Percentiles rank a stretch among this genome's conserved stretches.
phyloP scores from a whole-genome alignment of 2,113 vertebrate species.

The Malurus alboscapulatus region DNA sequence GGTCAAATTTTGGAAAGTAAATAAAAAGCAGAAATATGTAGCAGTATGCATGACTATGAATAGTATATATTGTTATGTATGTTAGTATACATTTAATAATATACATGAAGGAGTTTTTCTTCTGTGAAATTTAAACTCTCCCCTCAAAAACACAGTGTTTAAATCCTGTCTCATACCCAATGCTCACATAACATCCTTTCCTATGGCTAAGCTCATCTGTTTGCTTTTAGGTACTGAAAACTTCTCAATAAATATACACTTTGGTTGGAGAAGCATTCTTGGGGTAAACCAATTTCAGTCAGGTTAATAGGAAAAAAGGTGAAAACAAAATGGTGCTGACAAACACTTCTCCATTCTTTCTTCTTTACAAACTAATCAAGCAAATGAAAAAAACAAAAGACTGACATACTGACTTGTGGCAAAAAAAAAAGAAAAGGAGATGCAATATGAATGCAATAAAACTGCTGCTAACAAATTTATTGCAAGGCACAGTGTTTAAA shows the following conservation, averaged over 20 bases:
- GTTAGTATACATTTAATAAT: not conserved
- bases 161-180: not conserved
- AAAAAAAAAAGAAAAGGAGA: not conserved
- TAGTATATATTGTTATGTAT: not conserved
- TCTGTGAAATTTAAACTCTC: not conserved
- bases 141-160: not conserved
- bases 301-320: not conserved
- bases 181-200: not conserved
- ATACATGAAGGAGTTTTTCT: not conserved
- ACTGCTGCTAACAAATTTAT: not conserved
- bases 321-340: not conserved
- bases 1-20: constrained; percentile 31
- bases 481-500: not conserved
- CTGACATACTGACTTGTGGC: not conserved
- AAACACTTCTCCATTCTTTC: not conserved
- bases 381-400: not conserved
- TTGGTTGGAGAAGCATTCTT: not conserved
- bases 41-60: not conserved
- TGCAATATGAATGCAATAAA: not conserved
- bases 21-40: not conserved
- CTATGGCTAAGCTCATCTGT: not conserved
- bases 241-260: not conserved
- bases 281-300: not conserved
- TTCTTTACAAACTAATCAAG: not conserved
- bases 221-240: not conserved